phyloP scores from a whole-genome alignment of 2,797 vertebrate species.

The Mormyrops boulengeri region DNA sequence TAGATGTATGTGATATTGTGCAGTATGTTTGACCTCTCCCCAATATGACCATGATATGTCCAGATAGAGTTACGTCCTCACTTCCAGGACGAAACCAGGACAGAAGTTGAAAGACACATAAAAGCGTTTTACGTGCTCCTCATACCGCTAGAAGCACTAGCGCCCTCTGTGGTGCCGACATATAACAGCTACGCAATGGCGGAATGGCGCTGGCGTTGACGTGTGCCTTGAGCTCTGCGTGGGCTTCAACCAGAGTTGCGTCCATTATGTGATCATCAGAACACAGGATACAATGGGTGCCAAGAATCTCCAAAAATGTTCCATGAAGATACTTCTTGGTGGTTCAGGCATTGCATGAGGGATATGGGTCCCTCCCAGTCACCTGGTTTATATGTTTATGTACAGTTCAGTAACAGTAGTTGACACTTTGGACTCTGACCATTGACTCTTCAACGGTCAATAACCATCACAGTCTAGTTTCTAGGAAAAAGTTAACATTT shows the following conservation, averaged over 20 bases:
- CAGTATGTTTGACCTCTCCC: background rate
- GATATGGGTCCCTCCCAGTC: background rate
- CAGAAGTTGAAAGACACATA: background rate
- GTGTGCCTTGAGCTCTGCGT: background rate
- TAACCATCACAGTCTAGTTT: too few relatives aligned
- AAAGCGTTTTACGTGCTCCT: background rate
- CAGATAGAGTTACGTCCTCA: background rate
- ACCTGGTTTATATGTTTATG: background rate
- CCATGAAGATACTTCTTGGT: background rate
- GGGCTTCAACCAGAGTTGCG: background rate
- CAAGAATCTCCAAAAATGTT: background rate
- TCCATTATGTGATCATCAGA: background rate
- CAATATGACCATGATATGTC: background rate
- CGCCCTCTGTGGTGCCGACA: background rate
- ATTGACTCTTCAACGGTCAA: background rate
- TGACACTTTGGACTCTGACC: background rate
- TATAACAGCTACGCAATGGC: background rate
- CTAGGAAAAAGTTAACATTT: too few relatives aligned
- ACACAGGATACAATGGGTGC: background rate
- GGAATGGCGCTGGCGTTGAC: background rate
- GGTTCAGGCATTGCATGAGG: background rate
- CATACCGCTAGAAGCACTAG: background rate
- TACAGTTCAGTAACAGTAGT: background rate
- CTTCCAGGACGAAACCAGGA: background rate
- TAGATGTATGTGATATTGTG: background rate